Conservation (phyloP, 1,140 invertebrate species). For the Coptotermes formosanus region DNA sequence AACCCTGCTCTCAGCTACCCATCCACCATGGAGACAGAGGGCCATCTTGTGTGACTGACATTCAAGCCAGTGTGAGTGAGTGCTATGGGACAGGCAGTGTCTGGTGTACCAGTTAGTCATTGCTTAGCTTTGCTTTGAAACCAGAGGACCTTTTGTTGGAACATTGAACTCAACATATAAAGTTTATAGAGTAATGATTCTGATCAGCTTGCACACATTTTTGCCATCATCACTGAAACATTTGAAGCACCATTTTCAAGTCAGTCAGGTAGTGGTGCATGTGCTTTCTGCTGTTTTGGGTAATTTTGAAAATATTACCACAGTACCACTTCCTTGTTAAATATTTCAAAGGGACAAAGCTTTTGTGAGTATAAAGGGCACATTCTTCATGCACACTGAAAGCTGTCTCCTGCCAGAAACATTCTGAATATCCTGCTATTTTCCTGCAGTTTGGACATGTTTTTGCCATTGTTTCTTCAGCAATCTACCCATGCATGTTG, state of each 20-base stretch:
- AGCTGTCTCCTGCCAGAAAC: too few relatives aligned
- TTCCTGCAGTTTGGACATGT: neutral
- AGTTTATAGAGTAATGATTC: neutral
- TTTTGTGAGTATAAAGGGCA: too few relatives aligned
- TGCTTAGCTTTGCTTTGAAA: neutral
- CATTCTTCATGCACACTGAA: too few relatives aligned
- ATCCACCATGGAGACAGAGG: constrained; percentile 45
- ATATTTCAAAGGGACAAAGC: too few relatives aligned
- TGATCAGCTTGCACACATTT: neutral
- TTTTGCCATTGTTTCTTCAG: neutral
- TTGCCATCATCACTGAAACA: too few relatives aligned
- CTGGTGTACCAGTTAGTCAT: neutral
- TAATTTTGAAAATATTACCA: too few relatives aligned
- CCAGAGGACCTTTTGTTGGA: neutral
- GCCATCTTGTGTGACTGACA: constrained; percentile 46
- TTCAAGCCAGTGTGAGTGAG: neutral
- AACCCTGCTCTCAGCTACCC: constrained; percentile 42
- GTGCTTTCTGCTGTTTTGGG: too few relatives aligned
- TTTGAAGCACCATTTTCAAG: too few relatives aligned
- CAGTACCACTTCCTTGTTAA: too few relatives aligned
- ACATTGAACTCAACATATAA: neutral
- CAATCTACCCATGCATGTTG: neutral
- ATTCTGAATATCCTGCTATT: too few relatives aligned
- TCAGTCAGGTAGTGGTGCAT: too few relatives aligned
- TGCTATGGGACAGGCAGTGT: neutral